Base-by-base conservation (phyloP, 2,888 invertebrate genomes). In the Norana najaformis region DNA sequence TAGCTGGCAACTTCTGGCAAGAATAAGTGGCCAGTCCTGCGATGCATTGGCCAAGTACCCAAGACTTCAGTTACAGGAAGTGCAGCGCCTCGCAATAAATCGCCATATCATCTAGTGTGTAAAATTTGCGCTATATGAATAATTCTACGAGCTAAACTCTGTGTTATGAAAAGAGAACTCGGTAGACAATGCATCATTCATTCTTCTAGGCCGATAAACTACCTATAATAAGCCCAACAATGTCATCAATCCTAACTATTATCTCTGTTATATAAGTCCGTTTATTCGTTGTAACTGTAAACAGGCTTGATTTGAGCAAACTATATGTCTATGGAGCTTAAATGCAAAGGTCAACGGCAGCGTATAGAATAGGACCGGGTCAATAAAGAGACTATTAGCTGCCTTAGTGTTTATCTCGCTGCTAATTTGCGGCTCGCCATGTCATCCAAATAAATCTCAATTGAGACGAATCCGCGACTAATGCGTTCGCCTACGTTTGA, bases 401-500 rank as follows among this genome's bases (percentile, higher is more conserved):
- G 47, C 23, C 13, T 69, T 13, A n/a, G 69, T 30, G 2, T 53
- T 53, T 6, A 6, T 30, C 30, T 53, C 30, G 53, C 30, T 53
- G 69, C n/a, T n/a, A n/a, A 69, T 69, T 30, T n/a, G n/a, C n/a
- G n/a, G n/a, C n/a, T n/a, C n/a, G n/a, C n/a, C n/a, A n/a, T n/a
- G n/a, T n/a, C 69, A 8, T n/a, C 69, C 11, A 11, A 69, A 69
- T n/a, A 69, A 69, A 69, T n/a, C 69, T 5, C n/a, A 30, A n/a
- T 30, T 69, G n/a, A n/a, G 16, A n/a, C n/a, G n/a, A 69, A 69
- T 69, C 69, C 4, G 30, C n/a, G 69, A n/a, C n/a, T 69, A 69
- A 69, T 69, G 69, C 69, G n/a, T 69, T 69, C 47, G 47, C 47
- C 69, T 69, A 69, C 69, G 69, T 69, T 69, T 69, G 30, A 69